phyloP scores from a whole-genome alignment of 2,113 vertebrate genomes.

The Serilophus lunatus region DNA sequence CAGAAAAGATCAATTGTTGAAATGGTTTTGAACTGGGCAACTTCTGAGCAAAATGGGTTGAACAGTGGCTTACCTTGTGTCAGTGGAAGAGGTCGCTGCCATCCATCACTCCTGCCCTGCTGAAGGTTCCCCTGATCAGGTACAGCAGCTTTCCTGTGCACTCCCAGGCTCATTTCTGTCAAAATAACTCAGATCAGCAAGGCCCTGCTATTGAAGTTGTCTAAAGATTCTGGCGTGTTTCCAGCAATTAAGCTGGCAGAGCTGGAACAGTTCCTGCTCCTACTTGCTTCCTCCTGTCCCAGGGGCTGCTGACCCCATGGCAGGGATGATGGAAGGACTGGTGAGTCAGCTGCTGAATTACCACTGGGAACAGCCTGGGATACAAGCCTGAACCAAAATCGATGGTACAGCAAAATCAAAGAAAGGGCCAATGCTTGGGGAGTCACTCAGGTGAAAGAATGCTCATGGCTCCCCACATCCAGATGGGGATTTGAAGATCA shows the following conservation, averaged over 20 bases:
- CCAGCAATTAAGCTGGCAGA: not conserved
- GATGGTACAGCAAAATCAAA: not conserved
- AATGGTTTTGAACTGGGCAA: not conserved
- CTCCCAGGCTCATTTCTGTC: not conserved
- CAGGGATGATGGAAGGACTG: not conserved
- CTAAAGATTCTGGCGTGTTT: not conserved
- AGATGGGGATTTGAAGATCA: not conserved
- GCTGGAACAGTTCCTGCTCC: not conserved
- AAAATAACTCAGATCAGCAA: not conserved
- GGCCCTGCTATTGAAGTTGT: not conserved
- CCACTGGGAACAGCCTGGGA: not conserved
- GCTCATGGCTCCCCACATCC: not conserved
- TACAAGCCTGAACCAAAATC: not conserved
- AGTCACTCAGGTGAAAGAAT: not conserved
- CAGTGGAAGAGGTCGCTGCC: not conserved
- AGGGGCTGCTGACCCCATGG: not conserved
- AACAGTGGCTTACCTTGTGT: not conserved
- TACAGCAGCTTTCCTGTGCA: not conserved
- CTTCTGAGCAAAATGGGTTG: not conserved
- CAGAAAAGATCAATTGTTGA: not conserved
- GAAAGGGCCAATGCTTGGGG: not conserved
- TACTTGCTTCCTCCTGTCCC: not conserved
- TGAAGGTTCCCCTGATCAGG: not conserved
- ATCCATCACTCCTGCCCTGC: not conserved
- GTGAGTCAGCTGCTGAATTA: not conserved